A percentile compares a stretch with the other conserved stretches of the same genome.
Conservation (phyloP, 2,888 invertebrate genomes). For the Empis stercorea region DNA sequence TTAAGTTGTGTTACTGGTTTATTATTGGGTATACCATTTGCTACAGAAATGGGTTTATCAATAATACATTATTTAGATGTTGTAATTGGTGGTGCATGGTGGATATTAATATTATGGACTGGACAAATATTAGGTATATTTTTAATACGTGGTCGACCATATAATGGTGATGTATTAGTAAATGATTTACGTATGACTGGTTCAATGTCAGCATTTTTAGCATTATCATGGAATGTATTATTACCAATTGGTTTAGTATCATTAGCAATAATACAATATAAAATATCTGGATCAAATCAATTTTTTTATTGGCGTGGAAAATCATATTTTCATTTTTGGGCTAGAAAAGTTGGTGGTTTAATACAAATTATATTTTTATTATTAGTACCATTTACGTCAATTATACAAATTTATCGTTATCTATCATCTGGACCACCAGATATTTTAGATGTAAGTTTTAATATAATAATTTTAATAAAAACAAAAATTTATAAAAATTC, state of each 20-base stretch:
- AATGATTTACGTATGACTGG: constrained; percentile 36
- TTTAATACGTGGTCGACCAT: constrained; percentile 73
- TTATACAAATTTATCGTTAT: constrained; percentile 57
- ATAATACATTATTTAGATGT: constrained; percentile 78
- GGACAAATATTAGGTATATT: constrained; percentile 70
- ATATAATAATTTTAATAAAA: background rate
- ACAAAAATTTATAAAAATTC: too few relatives aligned
- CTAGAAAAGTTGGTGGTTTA: constrained; percentile 61
- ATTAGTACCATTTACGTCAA: constrained; percentile 45
- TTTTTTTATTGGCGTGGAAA: constrained; percentile 53
- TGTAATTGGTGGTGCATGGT: constrained; percentile 74
- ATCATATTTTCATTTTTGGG: constrained; percentile 72
- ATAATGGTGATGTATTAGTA: constrained; percentile 48
- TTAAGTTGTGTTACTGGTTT: constrained; percentile 71
- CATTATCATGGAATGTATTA: constrained; percentile 80
- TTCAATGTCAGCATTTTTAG: constrained; percentile 50
- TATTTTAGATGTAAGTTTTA: constrained; percentile 62
- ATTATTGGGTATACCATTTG: constrained; percentile 69
- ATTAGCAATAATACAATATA: constrained; percentile 54
- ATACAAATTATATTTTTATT: constrained; percentile 66
- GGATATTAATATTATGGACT: constrained; percentile 67
- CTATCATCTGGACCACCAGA: constrained; percentile 73
- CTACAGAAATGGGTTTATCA: constrained; percentile 73
- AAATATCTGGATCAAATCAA: constrained; percentile 52
- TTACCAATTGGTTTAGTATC: constrained; percentile 72